Evolutionary conservation across 1,140 invertebrate genomes (phyloP), one percentile per base, ranked within the genome.

Genomic region (Araneus ventricosus): DNA sequence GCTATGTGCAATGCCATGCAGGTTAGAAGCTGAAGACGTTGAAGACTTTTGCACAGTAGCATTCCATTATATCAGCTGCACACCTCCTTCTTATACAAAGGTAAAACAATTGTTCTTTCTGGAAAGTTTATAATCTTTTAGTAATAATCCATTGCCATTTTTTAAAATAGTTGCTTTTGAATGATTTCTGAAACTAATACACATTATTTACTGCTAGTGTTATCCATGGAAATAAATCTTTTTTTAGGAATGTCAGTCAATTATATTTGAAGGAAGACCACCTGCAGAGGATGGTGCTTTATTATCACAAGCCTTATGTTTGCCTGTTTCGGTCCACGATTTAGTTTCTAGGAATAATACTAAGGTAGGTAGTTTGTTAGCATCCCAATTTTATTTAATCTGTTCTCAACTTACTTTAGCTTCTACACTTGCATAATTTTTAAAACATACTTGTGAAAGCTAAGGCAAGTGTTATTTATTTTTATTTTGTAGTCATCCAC

Each of bases 41-140:
- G 97, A 97, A 45, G 99, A 99, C 96, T 99, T 99, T 95, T 99
- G 98, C 96, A 98, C 98, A 1, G 96, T 99, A 90, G 98, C 98
- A 30, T 97, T 99, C 95, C 99, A 99, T 96, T 99, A 99, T 96
- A 97, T 97, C 20, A 96, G 97, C 80, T 98, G 98, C 95, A 99
- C 99, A 41, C 99, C 98, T 27, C 97, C 97, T 93, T 99, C 98
- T 84, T 99, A 99, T 95, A 97, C 98, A 95, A 97, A 97, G 95
- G 97, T 89, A 82, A 86, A 24, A 67, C 4, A 14, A 2, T 14
- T 14, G 4, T 52, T 14, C 1, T 52, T 52, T 14, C 14, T 52
- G 14, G 45, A 52, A 8, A 52, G 10, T 52, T 52, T 52, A 52
- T 52, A 52, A 52, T 52, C 0, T 52, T 52, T 52, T 52, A 52